Base-by-base conservation (phyloP, 2,888 invertebrate genomes). In the Melanostoma scalare region DNA sequence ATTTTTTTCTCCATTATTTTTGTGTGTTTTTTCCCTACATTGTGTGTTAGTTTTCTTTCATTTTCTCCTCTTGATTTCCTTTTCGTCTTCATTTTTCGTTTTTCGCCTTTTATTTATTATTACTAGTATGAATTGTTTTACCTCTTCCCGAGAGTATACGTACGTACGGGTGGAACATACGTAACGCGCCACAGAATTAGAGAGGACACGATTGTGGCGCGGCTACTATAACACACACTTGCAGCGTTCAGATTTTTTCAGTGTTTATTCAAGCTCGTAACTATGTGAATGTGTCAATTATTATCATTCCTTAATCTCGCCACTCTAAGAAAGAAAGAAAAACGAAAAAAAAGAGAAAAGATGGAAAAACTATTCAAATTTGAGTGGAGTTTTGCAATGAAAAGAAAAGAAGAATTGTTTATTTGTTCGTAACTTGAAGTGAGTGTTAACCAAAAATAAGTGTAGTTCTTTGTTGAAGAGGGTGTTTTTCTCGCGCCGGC, bases 281-380 rank as follows among this genome's bases (percentile, higher is more conserved):
- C 84, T 75, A 74, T 84, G 84, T 84, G 84, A 84, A 84, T 84
- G 84, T 84, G 84, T 84, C 84, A 84, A 84, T 84, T 79, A 79
- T 63, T 63, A 63, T 79, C 79, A 69, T 79, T 78, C 30, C 60
- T 78, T 74, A 84, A 84, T 74, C 69, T 68, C 42, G 50, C 42
- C 53, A 55, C 55, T 77, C 35, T 63, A 5, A 56, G 38, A 55
- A 20, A 20, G 20, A 20, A n/a, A 3, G 46, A 36, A 56, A 38
- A 55, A n/a, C n/a, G n/a, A 42, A 38, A 44, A 38, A 67, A 58
- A 53, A 8, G 20, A 31, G 48, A 58, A 20, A 6, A 48, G 2
- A 4, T 60, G 33, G 4, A 63, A 42, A 74, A 46, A 20, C 20
- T 20, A 20, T 20, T 20, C 20, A 20, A 20, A 20, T 20, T 36